These are phyloP conservation scores for Amphimallon solstitiale DNA, from an alignment of 2,888 invertebrate genomes.

Conservation along the genomic window DNA sequence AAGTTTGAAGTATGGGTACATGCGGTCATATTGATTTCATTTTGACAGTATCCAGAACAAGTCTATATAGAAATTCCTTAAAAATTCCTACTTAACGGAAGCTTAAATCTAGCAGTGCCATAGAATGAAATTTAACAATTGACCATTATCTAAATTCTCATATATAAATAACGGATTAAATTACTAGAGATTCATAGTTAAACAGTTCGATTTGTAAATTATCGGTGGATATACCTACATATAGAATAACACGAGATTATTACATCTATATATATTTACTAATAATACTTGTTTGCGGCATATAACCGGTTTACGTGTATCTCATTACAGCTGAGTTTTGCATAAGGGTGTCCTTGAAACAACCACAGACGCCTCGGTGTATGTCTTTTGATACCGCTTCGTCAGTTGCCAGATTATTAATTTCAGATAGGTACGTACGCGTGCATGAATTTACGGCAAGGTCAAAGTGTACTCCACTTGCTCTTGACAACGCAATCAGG, in stretches of 20 bases:
- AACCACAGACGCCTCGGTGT: slow-evolving; percentile 3
- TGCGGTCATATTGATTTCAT: too few species aligned
- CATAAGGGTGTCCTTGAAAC: slow-evolving; percentile 24
- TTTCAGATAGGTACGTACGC: neutral
- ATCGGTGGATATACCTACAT: neutral
- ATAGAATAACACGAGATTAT: slow-evolving; percentile 6
- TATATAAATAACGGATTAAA: too few species aligned
- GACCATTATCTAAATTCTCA: too few species aligned
- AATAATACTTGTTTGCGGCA: slow-evolving; percentile 29
- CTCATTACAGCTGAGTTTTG: slow-evolving; percentile 29
- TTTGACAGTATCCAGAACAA: too few species aligned
- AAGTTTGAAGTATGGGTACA: too few species aligned
- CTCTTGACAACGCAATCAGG: neutral
- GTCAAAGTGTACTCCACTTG: too few species aligned
- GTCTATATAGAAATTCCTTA: too few species aligned
- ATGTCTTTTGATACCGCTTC: neutral
- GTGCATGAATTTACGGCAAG: neutral
- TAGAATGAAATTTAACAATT: too few species aligned
- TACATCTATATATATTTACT: slow-evolving; percentile 20
- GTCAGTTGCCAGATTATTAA: neutral
- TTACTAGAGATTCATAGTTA: too few species aligned
- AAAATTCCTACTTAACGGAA: too few species aligned
- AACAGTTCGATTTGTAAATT: too few species aligned
- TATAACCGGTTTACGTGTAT: slow-evolving; percentile 32
- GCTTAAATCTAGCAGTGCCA: too few species aligned